Base-by-base conservation (phyloP, 2,797 vertebrate species). In the Leuciscus waleckii region DNA sequence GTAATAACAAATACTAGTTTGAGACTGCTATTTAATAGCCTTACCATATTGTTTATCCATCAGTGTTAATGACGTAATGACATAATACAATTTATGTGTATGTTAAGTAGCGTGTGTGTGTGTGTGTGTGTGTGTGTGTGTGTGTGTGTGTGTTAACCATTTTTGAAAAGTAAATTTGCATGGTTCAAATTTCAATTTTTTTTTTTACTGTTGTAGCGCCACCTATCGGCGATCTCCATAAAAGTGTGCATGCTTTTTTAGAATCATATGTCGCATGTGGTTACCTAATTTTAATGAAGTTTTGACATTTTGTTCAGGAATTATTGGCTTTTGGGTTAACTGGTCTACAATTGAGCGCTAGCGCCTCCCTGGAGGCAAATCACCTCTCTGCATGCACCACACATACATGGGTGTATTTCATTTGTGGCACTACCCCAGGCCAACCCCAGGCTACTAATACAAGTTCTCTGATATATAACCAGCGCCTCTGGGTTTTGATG, bases 381-480 rank as follows among this genome's bases (percentile, higher is more conserved):
- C 14, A 23, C 29, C 39, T 17, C 70, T 67, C 58, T 54, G 43
- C 70, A 73, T 65, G 13, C 2, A 8, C 23, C 21, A 4, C n/a
- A 54, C 58, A 49, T 26, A 51, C 41, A 71, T 56, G 37, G 41
- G 23, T 37, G 17, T 41, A 86, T 69, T 78, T 77, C 41, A 77
- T 82, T 75, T 78, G 23, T 71, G 74, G 74, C 74, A 70, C 67
- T 41, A 68, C 71, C 73, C 65, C 29, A 79, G 80, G 74, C 37
- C 29, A 86, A 70, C 67, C 73, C 68, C 32, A 78, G 79, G 73
- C 51, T 17, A 86, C 23, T 88, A 88, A 89, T 70, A 11, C 74
- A 70, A 85, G 80, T 87, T 58, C 77, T 90, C 58, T 74, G 82
- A 71, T 88, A 87, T 88, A 86, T 82, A 86, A 84, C 63, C 81